phyloP scores from a whole-genome alignment of 2,113 vertebrate species.

The Poeciliopsis turrubarensis region DNA sequence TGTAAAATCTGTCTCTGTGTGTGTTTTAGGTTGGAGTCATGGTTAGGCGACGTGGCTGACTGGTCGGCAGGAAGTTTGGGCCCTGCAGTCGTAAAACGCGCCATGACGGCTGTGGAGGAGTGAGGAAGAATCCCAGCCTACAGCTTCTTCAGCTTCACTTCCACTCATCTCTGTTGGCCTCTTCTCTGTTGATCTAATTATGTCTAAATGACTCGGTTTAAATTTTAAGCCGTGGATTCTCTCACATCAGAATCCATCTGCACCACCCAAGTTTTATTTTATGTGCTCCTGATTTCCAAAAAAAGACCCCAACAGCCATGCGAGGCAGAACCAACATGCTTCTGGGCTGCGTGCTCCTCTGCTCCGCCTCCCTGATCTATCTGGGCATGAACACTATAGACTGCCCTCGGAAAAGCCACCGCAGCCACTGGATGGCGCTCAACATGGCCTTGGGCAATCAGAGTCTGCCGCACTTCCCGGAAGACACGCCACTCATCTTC shows the following conservation, averaged over 20 bases:
- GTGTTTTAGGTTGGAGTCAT: slow-evolving; percentile 36
- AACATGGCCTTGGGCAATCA: slow-evolving; percentile 64
- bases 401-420: slow-evolving; percentile 87
- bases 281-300: slow-evolving; percentile 8
- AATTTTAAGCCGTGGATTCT: background rate
- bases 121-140: slow-evolving; percentile 8
- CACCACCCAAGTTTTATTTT: slow-evolving; percentile 1
- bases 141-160: slow-evolving; percentile 9
- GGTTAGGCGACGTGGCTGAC: slow-evolving; percentile 30
- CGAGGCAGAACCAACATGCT: slow-evolving; percentile 75
- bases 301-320: slow-evolving; percentile 47
- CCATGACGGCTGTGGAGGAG: slow-evolving; percentile 26
- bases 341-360: slow-evolving; percentile 87
- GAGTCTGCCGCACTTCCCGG: slow-evolving; percentile 68
- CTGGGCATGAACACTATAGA: slow-evolving; percentile 89
- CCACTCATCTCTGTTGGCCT: background rate
- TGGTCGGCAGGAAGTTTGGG: slow-evolving; percentile 25
- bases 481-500: slow-evolving; percentile 93
- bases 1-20: background rate
- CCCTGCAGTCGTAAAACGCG: slow-evolving; percentile 24
- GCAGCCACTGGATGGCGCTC: slow-evolving; percentile 69
- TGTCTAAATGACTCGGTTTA: slow-evolving; percentile 1
- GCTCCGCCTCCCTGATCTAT: slow-evolving; percentile 89
- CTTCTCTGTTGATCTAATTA: background rate
- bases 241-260: background rate